Base-by-base conservation (phyloP, 2,113 vertebrate genomes). In the Channa argus region DNA sequence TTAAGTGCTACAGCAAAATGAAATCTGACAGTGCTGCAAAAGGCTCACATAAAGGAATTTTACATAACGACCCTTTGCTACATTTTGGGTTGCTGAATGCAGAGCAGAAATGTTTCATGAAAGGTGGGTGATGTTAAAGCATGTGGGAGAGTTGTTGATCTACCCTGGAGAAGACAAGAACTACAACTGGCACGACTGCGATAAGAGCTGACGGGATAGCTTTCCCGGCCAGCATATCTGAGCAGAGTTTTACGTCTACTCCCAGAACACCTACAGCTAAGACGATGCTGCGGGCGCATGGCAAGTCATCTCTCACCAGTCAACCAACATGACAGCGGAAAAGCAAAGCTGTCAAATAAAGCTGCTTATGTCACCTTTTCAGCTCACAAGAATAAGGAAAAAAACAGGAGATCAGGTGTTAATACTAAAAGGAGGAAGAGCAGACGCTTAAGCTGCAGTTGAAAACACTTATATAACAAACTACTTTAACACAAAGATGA, bases 291-390 rank as follows among this genome's bases (percentile, higher is more conserved):
- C 5, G 8, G 43, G 64, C 47, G 74, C 71, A 24, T 3, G 11
- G 71, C 14, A 12, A 74, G 64, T 63, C 14, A 24, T 69, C 74
- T 60, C 44, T 9, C 63, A 13, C 53, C 74, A 62, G 71, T 71
- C 74, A 33, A 11, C 14, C 56, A 13, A 38, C 60, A 37, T 38
- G 77, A 82, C 77, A 63, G 82, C 15, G 2, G 60, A 38, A 44
- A 80, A n/a, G 54, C 50, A 14, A 39, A 50, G 58, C 65, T 37
- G n/a, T 64, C 84, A 63, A 33, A 33, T 12, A 74, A 88, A 89
- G 85, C 85, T 79, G 84, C 82, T 91, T 84, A 87, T 71, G 84
- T 82, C 75, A 76, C 67, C 51, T 80, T 64, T 74, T 5, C 11
- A 14, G 37, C 38, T 15, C 8, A 4, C 45, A 50, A 49, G 51